Conservation (phyloP, 2,797 vertebrate genomes). For the Lemur catta region DNA sequence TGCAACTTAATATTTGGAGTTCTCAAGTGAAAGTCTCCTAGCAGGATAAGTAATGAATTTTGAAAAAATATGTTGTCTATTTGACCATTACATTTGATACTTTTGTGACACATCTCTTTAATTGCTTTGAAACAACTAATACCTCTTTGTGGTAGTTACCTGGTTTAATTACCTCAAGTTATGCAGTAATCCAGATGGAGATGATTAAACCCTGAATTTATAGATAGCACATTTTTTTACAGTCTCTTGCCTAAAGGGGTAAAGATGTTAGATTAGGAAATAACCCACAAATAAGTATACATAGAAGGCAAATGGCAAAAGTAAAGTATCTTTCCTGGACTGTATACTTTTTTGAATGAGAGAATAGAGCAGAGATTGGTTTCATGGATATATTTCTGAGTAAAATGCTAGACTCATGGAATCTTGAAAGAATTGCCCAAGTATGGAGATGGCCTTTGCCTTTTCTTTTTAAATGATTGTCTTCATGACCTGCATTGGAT, state of each 20-base stretch:
- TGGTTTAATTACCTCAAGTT: not conserved
- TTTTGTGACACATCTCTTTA: slow-evolving; percentile 11
- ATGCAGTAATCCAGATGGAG: not conserved
- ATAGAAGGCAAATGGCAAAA: not conserved
- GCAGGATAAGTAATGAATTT: not conserved
- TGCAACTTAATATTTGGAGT: not conserved
- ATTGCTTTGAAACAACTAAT: not conserved
- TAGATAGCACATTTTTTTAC: not conserved
- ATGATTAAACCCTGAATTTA: not conserved
- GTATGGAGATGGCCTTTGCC: not conserved
- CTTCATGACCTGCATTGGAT: not conserved
- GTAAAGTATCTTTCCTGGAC: not conserved
- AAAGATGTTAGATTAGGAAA: not conserved
- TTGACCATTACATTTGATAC: not conserved
- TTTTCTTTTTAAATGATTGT: slow-evolving; percentile 21
- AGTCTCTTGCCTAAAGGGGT: not conserved
- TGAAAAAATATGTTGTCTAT: not conserved
- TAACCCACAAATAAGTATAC: not conserved
- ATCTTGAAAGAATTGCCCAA: not conserved
- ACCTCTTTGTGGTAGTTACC: not conserved
- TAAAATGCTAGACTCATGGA: not conserved
- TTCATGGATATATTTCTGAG: not conserved
- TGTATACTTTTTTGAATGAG: not conserved
- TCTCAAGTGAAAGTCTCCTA: not conserved
- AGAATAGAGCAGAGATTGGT: not conserved